These are phyloP conservation scores for Oryzias celebensis DNA, from an alignment of 2,113 vertebrate genomes.

Conservation along the genomic window DNA sequence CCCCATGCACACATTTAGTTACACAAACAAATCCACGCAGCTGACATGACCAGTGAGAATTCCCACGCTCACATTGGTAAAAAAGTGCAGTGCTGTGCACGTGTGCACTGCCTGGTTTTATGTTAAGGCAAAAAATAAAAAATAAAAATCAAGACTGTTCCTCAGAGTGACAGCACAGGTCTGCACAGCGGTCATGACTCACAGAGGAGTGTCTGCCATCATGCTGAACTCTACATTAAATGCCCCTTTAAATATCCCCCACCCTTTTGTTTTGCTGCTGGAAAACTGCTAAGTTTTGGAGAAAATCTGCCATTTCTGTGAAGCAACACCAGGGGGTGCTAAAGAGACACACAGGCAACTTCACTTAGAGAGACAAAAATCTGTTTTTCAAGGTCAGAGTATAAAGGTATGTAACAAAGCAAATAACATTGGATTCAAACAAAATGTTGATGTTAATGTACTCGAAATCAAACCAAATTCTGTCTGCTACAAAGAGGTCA, in stretches of 20 bases:
- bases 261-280: slow-evolving; percentile 15
- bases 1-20: not conserved
- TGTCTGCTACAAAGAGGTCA: slow-evolving; percentile 6
- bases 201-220: not conserved
- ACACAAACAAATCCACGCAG: not conserved
- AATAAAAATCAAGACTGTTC: slow-evolving; percentile 6
- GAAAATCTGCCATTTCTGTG: not conserved
- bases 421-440: not conserved
- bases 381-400: not conserved
- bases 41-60: slow-evolving; percentile 6
- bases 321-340: slow-evolving; percentile 3
- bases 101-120: slow-evolving; percentile 27
- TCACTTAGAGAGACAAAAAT: too few relatives aligned
- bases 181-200: not conserved
- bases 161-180: not conserved
- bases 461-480: not conserved
- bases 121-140: slow-evolving; percentile 47
- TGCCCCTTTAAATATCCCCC: too few relatives aligned
- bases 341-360: not conserved
- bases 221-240: not conserved
- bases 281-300: not conserved
- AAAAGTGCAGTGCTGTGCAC: slow-evolving; percentile 63
- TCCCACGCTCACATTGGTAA: not conserved
- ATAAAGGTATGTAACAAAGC: not conserved
- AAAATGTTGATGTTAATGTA: not conserved